Evolutionary conservation across 2,888 invertebrate species (phyloP).

Genomic region (Craniophora ligustri): DNA sequence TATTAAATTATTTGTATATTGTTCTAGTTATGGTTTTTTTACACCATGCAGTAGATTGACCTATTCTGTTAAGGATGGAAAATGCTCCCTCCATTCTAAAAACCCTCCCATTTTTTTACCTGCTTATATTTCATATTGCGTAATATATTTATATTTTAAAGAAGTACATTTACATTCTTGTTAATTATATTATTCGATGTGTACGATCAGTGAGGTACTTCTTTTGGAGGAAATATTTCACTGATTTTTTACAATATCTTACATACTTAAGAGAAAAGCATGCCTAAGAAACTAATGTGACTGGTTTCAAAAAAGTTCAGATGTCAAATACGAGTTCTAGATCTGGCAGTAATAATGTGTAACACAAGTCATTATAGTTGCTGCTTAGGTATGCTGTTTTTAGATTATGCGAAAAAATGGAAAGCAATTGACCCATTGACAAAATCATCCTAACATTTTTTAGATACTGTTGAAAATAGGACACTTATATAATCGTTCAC

Average conservation of each 20-base stretch:
- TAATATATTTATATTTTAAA: background rate
- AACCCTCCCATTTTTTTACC: too few species aligned
- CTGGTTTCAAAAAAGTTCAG: too few species aligned
- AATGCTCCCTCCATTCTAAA: background rate
- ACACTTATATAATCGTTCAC: too few species aligned
- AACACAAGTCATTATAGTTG: too few species aligned
- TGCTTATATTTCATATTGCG: background rate
- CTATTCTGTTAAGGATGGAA: background rate
- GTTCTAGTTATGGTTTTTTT: background rate
- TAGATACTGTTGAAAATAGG: too few species aligned
- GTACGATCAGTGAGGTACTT: too few species aligned
- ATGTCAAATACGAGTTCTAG: too few species aligned
- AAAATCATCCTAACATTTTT: too few species aligned
- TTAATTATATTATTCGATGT: too few species aligned
- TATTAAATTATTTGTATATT: background rate
- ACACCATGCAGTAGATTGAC: background rate
- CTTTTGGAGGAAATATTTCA: background rate
- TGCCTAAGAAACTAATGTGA: too few species aligned
- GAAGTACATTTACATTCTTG: background rate
- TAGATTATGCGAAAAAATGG: background rate
- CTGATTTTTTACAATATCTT: background rate
- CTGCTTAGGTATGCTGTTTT: background rate
- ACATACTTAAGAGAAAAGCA: too few species aligned
- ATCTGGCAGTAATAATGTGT: too few species aligned
- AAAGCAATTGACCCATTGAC: background rate